Conservation (phyloP, 2,797 vertebrate species). For the Bradypus variegatus region DNA sequence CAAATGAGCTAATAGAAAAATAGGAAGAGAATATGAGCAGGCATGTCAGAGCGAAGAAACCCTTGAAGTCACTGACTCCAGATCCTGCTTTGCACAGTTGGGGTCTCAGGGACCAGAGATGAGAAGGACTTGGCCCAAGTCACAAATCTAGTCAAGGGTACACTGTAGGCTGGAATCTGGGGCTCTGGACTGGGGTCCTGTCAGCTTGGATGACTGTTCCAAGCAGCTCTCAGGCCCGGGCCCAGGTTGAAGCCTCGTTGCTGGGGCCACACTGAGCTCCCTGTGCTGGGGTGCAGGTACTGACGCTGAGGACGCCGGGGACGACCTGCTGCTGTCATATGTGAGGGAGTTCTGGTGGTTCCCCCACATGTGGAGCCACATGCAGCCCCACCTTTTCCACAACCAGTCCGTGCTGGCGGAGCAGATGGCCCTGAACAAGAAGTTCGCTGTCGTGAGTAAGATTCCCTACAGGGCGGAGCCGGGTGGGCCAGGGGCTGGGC, state of each 20-base stretch:
- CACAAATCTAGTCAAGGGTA: background rate
- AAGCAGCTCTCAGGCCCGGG: background rate
- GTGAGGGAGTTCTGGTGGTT: constrained; percentile 99
- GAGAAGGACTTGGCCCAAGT: background rate
- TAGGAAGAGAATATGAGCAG: background rate
- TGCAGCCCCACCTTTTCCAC: constrained; percentile 98
- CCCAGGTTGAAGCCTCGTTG: background rate
- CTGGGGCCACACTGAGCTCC: background rate
- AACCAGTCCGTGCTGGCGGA: constrained; percentile 97
- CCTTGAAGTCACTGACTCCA: background rate
- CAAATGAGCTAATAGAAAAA: background rate
- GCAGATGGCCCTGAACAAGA: constrained; percentile 99
- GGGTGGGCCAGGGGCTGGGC: background rate
- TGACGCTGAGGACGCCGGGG: constrained; percentile 93
- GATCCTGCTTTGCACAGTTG: background rate
- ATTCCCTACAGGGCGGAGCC: constrained; percentile 45
- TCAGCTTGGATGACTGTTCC: background rate
- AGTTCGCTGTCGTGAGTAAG: constrained; percentile 94
- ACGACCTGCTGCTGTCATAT: constrained; percentile 92
- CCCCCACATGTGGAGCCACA: constrained; percentile 99
- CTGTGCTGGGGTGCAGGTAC: constrained; percentile 77
- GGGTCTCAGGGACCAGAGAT: background rate
- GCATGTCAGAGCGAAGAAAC: background rate
- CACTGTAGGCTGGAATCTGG: background rate
- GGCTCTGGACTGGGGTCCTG: background rate